These are phyloP conservation scores for Oxyura jamaicensis DNA, from an alignment of 2,113 vertebrate genomes.

Conservation along the genomic window DNA sequence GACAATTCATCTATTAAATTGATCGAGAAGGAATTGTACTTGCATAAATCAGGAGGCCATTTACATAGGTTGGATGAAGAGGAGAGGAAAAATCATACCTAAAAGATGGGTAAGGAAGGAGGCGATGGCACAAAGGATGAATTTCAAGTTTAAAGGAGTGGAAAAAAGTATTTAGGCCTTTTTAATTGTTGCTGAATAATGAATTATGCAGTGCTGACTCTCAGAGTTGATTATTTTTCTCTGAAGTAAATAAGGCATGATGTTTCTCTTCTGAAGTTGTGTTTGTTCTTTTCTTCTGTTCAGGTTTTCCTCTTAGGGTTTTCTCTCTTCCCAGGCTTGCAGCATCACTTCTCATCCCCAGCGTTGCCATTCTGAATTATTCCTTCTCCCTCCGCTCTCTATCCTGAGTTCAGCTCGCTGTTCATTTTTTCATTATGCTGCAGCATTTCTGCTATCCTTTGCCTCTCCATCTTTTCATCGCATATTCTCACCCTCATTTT, in stretches of 20 bases:
- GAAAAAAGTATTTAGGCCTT: not conserved
- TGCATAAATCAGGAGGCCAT: not conserved
- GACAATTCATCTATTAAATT: too few species aligned
- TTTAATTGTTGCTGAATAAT: not conserved
- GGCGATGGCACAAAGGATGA: not conserved
- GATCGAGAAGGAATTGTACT: not conserved
- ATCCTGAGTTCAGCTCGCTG: not conserved
- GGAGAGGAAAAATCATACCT: accelerated
- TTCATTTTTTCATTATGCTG: not conserved
- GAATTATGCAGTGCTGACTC: not conserved
- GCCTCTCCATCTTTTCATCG: not conserved
- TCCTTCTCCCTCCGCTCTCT: not conserved
- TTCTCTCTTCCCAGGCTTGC: not conserved
- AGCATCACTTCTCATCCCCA: not conserved
- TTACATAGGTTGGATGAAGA: not conserved
- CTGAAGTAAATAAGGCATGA: not conserved
- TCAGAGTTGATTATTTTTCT: not conserved
- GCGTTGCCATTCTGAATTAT: not conserved
- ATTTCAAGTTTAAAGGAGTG: not conserved
- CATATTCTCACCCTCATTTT: not conserved
- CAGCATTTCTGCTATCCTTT: not conserved
- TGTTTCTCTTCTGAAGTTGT: not conserved
- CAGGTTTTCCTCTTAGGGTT: not conserved
- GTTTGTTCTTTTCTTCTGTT: not conserved
- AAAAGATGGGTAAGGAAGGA: not conserved